Evolutionary conservation across 2,113 vertebrate genomes (phyloP).

Genomic region (Pitta sordida): DNA sequence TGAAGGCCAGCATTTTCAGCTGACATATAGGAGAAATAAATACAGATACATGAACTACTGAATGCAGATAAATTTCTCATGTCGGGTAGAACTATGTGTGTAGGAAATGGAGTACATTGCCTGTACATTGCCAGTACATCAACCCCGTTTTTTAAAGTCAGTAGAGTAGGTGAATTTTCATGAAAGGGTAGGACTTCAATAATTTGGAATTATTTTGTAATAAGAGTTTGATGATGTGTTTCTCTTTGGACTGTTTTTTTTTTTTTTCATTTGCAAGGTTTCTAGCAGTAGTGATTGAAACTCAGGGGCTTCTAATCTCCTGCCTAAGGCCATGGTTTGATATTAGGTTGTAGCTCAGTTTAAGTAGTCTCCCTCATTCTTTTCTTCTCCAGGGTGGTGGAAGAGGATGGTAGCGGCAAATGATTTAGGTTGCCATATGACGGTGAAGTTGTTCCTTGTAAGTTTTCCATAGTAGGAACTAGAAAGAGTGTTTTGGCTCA

Average conservation of each 20-base stretch:
- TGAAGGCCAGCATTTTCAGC: neutral
- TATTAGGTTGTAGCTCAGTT: neutral
- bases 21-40: neutral
- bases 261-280: neutral
- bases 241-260: neutral
- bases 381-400: neutral
- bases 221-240: neutral
- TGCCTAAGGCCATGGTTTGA: neutral
- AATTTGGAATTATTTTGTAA: neutral
- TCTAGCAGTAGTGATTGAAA: neutral
- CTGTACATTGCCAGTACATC: too few relatives aligned
- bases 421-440: neutral
- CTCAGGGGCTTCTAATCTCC: neutral
- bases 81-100: neutral
- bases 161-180: neutral
- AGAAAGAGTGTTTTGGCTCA: neutral
- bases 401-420: neutral
- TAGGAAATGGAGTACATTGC: neutral
- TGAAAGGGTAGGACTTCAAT: neutral
- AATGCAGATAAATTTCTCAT: neutral
- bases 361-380: neutral
- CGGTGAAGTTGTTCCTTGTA: neutral
- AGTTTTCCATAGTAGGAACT: neutral
- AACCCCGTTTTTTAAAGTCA: rapidly evolving
- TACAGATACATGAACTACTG: neutral